Base-by-base conservation (phyloP, 2,888 invertebrate species). In the Pycnomerus fuliginosus region DNA sequence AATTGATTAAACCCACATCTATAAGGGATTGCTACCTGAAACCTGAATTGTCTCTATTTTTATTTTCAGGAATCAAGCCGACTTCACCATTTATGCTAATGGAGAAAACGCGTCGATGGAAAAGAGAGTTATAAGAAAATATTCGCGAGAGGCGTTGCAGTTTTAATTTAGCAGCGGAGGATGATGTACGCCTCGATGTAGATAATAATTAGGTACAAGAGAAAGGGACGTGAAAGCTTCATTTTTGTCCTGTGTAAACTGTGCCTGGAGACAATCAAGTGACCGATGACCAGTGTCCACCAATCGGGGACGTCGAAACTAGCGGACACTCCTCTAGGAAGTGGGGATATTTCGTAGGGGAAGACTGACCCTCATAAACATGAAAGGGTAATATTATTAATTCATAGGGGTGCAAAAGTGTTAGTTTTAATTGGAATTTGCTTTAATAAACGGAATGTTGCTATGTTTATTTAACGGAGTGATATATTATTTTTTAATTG, bases 91-190 rank as follows among this genome's bases (percentile, higher is more conserved):
- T 47, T 56, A 61, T 61, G 62, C 60, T 60, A 60, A 61, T 60
- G 58, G 58, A 53, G 51, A 52, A 20, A 20, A 55, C 53, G 61
- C 53, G 11, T 12, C 4, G 55, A 50, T 54, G 58, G 60, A 62
- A 63, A 60, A 63, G 60, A 56, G 58, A 60, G 61, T 62, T 61
- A 64, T 65, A 66, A 67, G 65, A 63, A 66, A 64, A 62, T 66
- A 64, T 62, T 61, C 61, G 49, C 56, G 58, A 60, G 60, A 64
- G 62, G 54, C 50, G 54, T 56, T 60, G 65, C 69, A 70, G 69
- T 70, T 69, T 69, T 69, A 70, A 69, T 69, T 69, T 65, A 53
- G 65, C 63, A 50, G 56, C 61, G 60, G 58, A 55, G 59, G 43
- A 49, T 52, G 52, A 51, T 55, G 41, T 46, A 37, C 59, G 56